Conservation (phyloP, 2,113 vertebrate genomes). For the pig (Sus scrofa) region T2T-Sscrofa CM000821.6:24743501-24744000, state of each 20-base stretch:
- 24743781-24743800: slow-evolving; percentile 20
- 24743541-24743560: not conserved
- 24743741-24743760: slow-evolving; percentile 39
- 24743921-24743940: not conserved
- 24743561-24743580: not conserved
- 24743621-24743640: slow-evolving; percentile 33
- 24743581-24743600: not conserved
- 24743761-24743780: slow-evolving; percentile 27
- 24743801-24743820: not conserved
- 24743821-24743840: not conserved
- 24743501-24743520: not conserved
- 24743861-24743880: not conserved
- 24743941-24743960: not conserved
- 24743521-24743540: not conserved
- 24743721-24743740: not conserved
- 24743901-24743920: not conserved
- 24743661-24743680: slow-evolving; percentile 24
- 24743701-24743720: not conserved
- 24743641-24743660: not conserved
- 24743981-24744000: not conserved
- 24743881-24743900: not conserved
- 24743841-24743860: not conserved
- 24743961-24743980: not conserved
- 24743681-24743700: slow-evolving; percentile 15
- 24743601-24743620: not conserved